Conservation (phyloP, 2,797 vertebrate genomes). For the Enteromius unitaeniatus region DNA sequence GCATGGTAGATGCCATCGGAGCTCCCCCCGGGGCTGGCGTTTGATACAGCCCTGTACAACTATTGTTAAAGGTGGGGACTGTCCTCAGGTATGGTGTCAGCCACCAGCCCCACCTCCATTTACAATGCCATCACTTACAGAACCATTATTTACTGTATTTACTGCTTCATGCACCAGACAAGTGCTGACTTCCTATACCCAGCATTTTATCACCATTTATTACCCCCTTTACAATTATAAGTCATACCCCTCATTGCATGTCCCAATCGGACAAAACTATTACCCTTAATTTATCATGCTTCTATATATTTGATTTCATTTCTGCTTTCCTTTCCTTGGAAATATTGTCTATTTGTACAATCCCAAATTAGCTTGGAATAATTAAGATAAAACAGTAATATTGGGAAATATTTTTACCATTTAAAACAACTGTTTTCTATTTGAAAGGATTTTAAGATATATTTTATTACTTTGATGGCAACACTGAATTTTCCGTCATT, state of each 20-base stretch:
- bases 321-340: neutral
- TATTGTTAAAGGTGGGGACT: constrained; percentile 84
- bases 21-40: constrained; percentile 79
- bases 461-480: neutral
- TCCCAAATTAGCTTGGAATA: neutral
- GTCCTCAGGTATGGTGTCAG: constrained; percentile 81
- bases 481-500: neutral
- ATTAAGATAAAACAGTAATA: neutral
- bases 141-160: constrained; percentile 29
- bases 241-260: constrained; percentile 36
- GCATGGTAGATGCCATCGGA: constrained; percentile 78
- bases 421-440: neutral
- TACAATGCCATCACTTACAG: constrained; percentile 22
- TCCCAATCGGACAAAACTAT: neutral
- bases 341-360: neutral
- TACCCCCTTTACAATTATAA: neutral
- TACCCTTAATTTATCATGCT: neutral
- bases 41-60: constrained; percentile 73
- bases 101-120: constrained; percentile 73
- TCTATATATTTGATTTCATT: neutral
- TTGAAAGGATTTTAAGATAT: neutral
- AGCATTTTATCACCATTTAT: neutral
- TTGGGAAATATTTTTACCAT: neutral
- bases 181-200: neutral
- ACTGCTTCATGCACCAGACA: neutral